phyloP scores from a whole-genome alignment of 2,797 vertebrate genomes.

The Perodicticus potto region DNA sequence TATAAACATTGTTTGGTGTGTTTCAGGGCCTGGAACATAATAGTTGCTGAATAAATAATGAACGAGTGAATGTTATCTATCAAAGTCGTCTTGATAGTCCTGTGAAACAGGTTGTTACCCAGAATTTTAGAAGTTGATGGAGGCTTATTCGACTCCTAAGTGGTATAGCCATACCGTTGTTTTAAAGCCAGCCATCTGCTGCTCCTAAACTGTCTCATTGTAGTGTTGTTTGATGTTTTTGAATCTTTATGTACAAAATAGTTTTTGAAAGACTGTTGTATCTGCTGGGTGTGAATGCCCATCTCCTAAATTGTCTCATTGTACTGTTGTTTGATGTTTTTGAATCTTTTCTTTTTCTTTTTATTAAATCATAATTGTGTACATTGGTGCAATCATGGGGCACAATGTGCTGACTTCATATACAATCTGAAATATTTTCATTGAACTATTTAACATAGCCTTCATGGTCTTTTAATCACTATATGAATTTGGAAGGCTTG shows the following conservation, averaged over 20 bases:
- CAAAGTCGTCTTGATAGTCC: conserved; percentile 3
- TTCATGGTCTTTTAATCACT: too few relatives aligned
- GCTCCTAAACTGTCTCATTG: background rate
- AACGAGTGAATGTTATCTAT: background rate
- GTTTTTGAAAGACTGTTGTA: background rate
- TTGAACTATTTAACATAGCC: too few relatives aligned
- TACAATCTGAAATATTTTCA: too few relatives aligned
- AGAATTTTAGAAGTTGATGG: background rate
- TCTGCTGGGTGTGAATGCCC: background rate
- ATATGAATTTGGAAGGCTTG: too few relatives aligned
- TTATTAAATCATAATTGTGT: too few relatives aligned
- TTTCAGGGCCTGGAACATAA: conserved; percentile 4
- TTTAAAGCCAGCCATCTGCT: background rate
- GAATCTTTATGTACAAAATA: background rate
- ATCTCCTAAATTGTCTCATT: too few relatives aligned
- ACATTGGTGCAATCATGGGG: too few relatives aligned
- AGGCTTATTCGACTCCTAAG: background rate
- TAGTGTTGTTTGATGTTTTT: conserved; percentile 42
- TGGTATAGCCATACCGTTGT: background rate
- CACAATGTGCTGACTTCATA: too few relatives aligned
- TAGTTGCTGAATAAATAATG: conserved; percentile 43
- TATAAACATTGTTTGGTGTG: background rate
- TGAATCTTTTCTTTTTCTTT: too few relatives aligned
- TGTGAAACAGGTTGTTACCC: background rate
- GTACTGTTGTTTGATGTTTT: too few relatives aligned